Base-by-base conservation (phyloP, 1,140 invertebrate genomes). In the Cepaea nemoralis region DNA sequence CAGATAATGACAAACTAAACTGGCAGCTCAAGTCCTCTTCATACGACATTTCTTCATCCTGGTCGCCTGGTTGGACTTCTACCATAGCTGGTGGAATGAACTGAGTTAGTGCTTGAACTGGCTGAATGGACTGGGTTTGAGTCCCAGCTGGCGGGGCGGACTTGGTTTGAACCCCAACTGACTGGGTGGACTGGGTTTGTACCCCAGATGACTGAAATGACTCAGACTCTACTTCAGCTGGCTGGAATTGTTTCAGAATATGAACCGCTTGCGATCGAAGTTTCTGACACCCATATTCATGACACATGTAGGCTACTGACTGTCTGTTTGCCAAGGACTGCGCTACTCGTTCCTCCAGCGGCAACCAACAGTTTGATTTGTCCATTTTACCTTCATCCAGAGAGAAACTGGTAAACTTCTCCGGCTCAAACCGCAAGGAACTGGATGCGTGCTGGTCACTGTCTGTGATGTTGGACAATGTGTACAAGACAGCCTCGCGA, bases 311-410 rank as follows among this genome's bases (percentile, higher is more conserved):
- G 0, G 78, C n/a, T 10, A 45, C 39, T 1, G 78, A 80, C 0
- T 19, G 3, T 27, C 24, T 35, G 27, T 70, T 14, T 35, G 24
- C 31, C 69, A 80, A 35, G 16, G 73, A 19, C 3, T 35, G 22
- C 31, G n/a, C 27, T 1, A 80, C 78, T 10, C 69, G 31, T 80
- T 80, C 78, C 24, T 80, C 42, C n/a, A 80, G 73, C 3, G 78
- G 50, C 6, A 73, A 37, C 78, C 78, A 80, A 27, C 24, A 16
- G 35, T 59, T 27, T 5, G 78, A 42, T 39, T 73, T 80, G 16
- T 80, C 69, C 0, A 50, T 40, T n/a, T 22, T 12, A 14, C n/a
- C 27, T 24, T 24, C 69, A 55, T 50, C 45, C 10, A 71, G 2
- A 19, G 12, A 19, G 31, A 14, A 80, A 69, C 55, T 40, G 0